phyloP scores from a whole-genome alignment of 2,888 invertebrate genomes.

The Monopis laevigella region DNA sequence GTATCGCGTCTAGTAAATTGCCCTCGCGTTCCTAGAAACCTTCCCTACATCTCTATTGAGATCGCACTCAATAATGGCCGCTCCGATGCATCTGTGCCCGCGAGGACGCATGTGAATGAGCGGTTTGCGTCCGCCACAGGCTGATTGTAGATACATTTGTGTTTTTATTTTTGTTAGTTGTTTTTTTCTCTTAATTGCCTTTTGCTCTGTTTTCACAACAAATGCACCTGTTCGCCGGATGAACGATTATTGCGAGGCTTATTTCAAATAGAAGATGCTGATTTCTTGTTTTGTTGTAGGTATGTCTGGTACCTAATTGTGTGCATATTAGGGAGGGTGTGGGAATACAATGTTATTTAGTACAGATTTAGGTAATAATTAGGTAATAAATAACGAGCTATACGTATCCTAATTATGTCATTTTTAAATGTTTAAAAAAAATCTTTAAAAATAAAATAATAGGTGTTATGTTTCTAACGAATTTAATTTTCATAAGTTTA shows the following conservation, averaged over 20 bases:
- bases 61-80: constrained; percentile 16
- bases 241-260: not conserved
- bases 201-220: not conserved
- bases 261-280: not conserved
- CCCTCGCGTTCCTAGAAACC: constrained; percentile 25
- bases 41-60: constrained; percentile 17
- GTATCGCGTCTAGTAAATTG: constrained; percentile 39
- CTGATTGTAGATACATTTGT: constrained; percentile 5
- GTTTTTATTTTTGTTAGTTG: not conserved
- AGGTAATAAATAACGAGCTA: no score
- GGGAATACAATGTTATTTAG: no score
- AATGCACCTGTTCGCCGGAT: constrained; percentile 5
- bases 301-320: no score
- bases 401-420: no score
- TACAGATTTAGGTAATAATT: no score
- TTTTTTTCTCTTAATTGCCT: not conserved
- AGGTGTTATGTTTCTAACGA: no score
- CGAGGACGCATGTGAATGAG: not conserved
- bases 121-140: constrained; percentile 1
- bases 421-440: no score
- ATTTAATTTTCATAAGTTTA: no score
- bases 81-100: constrained; percentile 6
- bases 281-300: no score
- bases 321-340: no score
- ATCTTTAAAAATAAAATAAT: no score